Percentiles rank a stretch among this genome's conserved stretches.
phyloP scores from a whole-genome alignment of 2,797 vertebrate genomes.

The Syngnathus rostellatus region DNA sequence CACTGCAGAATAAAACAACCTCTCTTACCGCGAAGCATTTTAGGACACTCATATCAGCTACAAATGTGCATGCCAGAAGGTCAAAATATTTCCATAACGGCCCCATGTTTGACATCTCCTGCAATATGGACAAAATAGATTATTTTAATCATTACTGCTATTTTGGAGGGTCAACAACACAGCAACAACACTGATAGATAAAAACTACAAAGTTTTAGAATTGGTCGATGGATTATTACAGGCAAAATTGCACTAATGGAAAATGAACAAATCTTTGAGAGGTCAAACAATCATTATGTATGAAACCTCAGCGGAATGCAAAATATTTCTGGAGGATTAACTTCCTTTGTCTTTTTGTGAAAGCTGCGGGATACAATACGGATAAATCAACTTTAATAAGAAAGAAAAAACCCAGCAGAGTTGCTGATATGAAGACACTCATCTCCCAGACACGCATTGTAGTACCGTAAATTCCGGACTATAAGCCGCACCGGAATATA shows the following conservation, averaged over 20 bases:
- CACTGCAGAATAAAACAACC: conserved; percentile 24
- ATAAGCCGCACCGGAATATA: too few relatives aligned
- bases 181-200: too few relatives aligned
- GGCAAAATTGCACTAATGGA: background rate
- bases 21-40: conserved; percentile 13
- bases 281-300: background rate
- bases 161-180: background rate
- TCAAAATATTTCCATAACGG: conserved; percentile 30
- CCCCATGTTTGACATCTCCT: conserved; percentile 9
- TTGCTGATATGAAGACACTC: too few relatives aligned
- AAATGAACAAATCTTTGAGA: background rate
- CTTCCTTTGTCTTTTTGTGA: too few relatives aligned
- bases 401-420: too few relatives aligned
- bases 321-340: background rate
- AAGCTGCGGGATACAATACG: too few relatives aligned
- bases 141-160: background rate
- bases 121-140: background rate
- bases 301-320: background rate
- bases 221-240: background rate
- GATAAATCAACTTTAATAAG: too few relatives aligned
- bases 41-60: conserved; percentile 7
- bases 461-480: too few relatives aligned
- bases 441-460: too few relatives aligned
- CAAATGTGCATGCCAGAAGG: conserved; percentile 17
- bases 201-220: background rate